Evolutionary conservation across 2,888 invertebrate genomes (phyloP), one percentile per base, ranked within the genome.

Genomic region (Megamerina dolium): DNA sequence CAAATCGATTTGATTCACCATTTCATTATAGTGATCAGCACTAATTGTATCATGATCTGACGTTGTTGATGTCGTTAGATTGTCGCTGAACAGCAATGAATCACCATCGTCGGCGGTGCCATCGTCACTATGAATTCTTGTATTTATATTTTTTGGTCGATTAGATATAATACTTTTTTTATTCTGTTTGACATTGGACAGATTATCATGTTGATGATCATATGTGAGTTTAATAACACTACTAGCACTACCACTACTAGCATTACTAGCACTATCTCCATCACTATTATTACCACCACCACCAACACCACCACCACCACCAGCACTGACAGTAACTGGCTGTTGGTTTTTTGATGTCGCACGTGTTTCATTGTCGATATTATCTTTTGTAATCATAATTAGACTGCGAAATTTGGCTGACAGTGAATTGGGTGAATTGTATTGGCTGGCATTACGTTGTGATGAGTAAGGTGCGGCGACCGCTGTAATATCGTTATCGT

Each of bases 301-400:
- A 42, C 29, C 27, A 46, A 34, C 48, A 42, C 38, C 33, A 37
- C 26, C 40, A 17, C 29, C 21, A 43, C 19, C 36, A 10, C 39
- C 23, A 20, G 17, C 33, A 37, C 31, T 26, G 27, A 34, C 32
- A n/a, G n/a, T n/a, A n/a, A n/a, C n/a, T n/a, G n/a, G n/a, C n/a
- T n/a, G n/a, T n/a, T n/a, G n/a, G n/a, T n/a, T n/a, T n/a, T n/a
- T n/a, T 50, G 49, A 40, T 45, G 33, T 45, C 36, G 41, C 23
- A n/a, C 27, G 21, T 38, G 26, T 36, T 31, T 23, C 23, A 10
- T 55, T 53, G 47, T 27, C 41, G 41, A 20, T 46, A 41, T 53
- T 65, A 70, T 85, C 82, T 75, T 86, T 87, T 64, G 87, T 88
- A 75, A 89, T 89, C 87, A 88, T 87, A 73, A 89, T 85, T 77